Base-by-base conservation (phyloP, 2,888 invertebrate genomes). In the Apeira syringaria region DNA sequence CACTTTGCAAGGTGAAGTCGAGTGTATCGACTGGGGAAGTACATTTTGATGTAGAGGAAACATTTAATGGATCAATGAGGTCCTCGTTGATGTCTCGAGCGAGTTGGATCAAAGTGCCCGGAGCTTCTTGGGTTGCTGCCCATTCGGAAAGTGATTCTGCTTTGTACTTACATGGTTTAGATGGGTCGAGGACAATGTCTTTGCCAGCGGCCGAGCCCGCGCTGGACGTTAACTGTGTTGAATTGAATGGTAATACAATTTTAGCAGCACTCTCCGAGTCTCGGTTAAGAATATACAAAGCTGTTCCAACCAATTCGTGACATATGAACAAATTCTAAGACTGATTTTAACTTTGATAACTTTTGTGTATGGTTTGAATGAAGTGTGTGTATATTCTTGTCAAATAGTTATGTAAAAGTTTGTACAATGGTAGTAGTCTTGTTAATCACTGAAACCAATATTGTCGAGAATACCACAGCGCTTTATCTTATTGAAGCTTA, bases 131-230 rank as follows among this genome's bases (percentile, higher is more conserved):
- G 66, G 91, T 95, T 0, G 94, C 94, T 0, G 94, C 94, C 0
- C 94, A 95, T 61, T 93, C 96, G 45, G 96, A 96, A 74, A 92
- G 93, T 35, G 92, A 91, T n/a, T 92, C 92, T 2, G 79, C 91
- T 6, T 74, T 95, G 13, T 88, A 91, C 31, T 74, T 95, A 0
- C 94, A 95, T 88, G 94, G 94, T 41, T 9, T 91, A 74, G 66
- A 91, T 77, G 74, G 83, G 73, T 45, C 90, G 68, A 60, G 78
- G 33, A 73, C 74, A 0, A 67, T 83, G 61, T 91, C 91, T 0
- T 62, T 95, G 34, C 92, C 93, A 0, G 92, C 93, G 0, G 88
- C 91, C 0, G 94, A 94, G 51, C 90, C 93, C 0, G 91, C 95
- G 5, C 71, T 94, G 13, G 96, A 96, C 62, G 87, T 94, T 18